phyloP scores from a whole-genome alignment of 2,888 invertebrate species.

The Yponomeuta plumbellus region DNA sequence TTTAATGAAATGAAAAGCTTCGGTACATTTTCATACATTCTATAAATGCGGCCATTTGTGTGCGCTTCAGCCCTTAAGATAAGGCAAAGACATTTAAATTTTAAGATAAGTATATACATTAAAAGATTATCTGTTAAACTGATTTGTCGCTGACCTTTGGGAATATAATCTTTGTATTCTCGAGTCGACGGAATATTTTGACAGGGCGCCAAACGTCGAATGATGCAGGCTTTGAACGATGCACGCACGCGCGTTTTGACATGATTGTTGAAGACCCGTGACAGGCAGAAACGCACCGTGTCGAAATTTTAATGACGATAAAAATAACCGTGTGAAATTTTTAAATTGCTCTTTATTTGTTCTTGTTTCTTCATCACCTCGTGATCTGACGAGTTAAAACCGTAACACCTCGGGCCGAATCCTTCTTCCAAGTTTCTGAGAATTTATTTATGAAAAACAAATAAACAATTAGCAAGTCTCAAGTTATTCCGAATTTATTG shows the following conservation, averaged over 20 bases:
- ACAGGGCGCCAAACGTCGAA: background rate
- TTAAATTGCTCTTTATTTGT: background rate
- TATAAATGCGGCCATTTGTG: too few relatives aligned
- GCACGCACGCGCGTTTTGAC: background rate
- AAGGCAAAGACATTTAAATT: background rate
- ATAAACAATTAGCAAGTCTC: too few relatives aligned
- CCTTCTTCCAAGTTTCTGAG: too few relatives aligned
- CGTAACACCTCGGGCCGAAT: too few relatives aligned
- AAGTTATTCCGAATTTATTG: too few relatives aligned
- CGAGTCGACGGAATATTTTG: background rate
- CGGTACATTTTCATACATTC: too few relatives aligned
- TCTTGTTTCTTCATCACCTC: too few relatives aligned
- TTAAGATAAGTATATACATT: background rate
- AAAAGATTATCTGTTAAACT: too few relatives aligned
- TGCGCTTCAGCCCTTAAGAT: background rate
- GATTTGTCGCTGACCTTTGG: background rate
- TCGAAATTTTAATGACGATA: constrained; percentile 37
- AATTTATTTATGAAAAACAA: too few relatives aligned
- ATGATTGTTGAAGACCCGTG: constrained; percentile 29
- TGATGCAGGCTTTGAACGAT: background rate
- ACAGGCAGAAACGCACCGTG: constrained; percentile 32
- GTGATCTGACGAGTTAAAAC: too few relatives aligned
- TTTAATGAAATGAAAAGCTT: too few relatives aligned
- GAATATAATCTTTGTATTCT: background rate
- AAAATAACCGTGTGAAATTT: constrained; percentile 37